Evolutionary conservation across 2,888 invertebrate genomes (phyloP), one percentile per base, ranked within the genome.

Genomic region (Lochmaea capreae): DNA sequence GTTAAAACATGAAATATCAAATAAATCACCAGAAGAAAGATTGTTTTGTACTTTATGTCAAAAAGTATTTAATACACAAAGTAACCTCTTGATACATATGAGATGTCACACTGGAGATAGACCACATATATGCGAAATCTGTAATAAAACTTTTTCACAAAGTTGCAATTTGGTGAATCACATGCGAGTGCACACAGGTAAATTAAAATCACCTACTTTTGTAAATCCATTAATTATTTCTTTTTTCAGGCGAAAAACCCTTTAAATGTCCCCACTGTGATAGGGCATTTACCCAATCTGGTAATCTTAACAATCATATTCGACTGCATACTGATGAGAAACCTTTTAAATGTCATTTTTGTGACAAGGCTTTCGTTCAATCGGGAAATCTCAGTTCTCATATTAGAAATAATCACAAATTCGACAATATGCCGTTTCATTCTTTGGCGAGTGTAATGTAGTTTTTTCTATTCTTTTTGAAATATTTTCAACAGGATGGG

Each of bases 181-280:
- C 72, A 81, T 85, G 81, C 79, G 87, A 49, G 86, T 85, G 72
- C 87, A 87, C 74, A 87, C 87, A 18, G 87, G 87, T 81, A 71
- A 67, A 4, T 26, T 26, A 10, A 26, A 22, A 22, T 26, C 33
- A 11, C 26, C 10, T 57, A 14, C 18, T 16, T 18, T 6, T 10
- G 1, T 57, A 16, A 16, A 57, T 18, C 10, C 8, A 57, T 10
- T 52, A 22, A 26, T 14, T 33, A n/a, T 68, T 54, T 65, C 67
- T 62, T 63, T 46, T 72, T 71, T 59, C 54, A 78, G 81, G 82
- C 14, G 86, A 86, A 78, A 82, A 84, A 73, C 87, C 87, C 0
- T 87, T 85, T 71, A 86, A 87, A 77, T 87, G 87, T 80, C 87
- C 87, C 5, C 85, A 87, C 77, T 87, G 87, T 75, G 87, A 87